Conservation (phyloP, 2,888 invertebrate genomes). For the Cybosia mesomella region DNA sequence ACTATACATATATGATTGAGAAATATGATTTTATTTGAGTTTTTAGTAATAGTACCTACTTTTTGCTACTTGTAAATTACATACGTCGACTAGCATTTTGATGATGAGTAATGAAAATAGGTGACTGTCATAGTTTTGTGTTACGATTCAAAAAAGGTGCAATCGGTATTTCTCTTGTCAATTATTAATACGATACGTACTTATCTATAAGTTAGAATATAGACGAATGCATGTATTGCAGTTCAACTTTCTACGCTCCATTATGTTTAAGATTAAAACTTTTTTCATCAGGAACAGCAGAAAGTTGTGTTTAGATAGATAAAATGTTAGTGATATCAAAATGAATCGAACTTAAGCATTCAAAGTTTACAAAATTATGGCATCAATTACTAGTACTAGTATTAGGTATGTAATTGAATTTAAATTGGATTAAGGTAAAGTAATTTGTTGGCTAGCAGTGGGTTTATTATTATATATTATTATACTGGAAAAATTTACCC, state of each 20-base stretch:
- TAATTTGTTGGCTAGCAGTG: neutral
- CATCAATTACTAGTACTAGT: neutral
- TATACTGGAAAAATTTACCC: neutral
- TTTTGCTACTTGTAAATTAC: too few species aligned
- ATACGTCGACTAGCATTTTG: too few species aligned
- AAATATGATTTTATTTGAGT: too few species aligned
- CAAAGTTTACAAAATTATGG: neutral
- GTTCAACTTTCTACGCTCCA: neutral
- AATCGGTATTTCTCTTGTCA: too few species aligned
- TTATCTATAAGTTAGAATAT: neutral
- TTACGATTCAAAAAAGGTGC: too few species aligned
- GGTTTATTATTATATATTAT: neutral
- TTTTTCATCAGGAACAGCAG: neutral
- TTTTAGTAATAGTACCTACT: too few species aligned
- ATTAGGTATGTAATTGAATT: neutral
- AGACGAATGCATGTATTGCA: neutral
- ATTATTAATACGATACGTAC: too few species aligned
- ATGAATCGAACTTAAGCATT: neutral
- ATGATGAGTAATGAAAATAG: too few species aligned
- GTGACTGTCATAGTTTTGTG: too few species aligned
- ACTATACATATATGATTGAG: constrained; percentile 20
- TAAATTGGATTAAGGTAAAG: neutral
- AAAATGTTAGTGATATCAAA: neutral
- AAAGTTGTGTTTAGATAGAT: too few species aligned
- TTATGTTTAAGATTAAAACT: neutral